Percentiles rank a stretch among this genome's conserved stretches.
phyloP scores from a whole-genome alignment of 2,888 invertebrate species.

The Argyra leucocephala region DNA sequence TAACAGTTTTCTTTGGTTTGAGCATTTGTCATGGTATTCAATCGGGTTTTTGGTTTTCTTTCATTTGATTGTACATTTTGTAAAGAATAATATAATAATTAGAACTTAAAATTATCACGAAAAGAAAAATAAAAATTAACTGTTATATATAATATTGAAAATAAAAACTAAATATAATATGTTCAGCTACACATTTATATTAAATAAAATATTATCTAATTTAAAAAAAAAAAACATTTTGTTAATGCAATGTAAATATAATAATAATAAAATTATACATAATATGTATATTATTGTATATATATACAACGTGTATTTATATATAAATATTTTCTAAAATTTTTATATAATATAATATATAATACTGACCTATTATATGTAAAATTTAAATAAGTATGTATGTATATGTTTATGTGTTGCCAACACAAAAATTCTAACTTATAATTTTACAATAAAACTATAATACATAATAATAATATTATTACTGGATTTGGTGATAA shows the following conservation, averaged over 20 bases:
- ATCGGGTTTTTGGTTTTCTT: too few relatives aligned
- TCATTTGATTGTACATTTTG: too few relatives aligned
- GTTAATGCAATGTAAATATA: not conserved
- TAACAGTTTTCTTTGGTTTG: too few relatives aligned
- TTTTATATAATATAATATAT: too few relatives aligned
- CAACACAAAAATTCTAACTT: not conserved
- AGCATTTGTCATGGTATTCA: too few relatives aligned
- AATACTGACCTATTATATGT: too few relatives aligned
- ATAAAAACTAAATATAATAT: too few relatives aligned
- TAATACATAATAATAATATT: not conserved
- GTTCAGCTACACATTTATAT: not conserved
- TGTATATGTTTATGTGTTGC: not conserved
- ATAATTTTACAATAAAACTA: conserved; percentile 1
- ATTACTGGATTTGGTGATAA: not conserved
- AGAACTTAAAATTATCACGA: not conserved
- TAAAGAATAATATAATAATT: too few relatives aligned
- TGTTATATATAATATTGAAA: not conserved
- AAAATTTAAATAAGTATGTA: not conserved
- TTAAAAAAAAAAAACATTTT: too few relatives aligned
- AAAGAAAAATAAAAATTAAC: too few relatives aligned
- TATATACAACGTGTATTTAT: not conserved
- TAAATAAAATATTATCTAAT: not conserved
- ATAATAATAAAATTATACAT: not conserved
- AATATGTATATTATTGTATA: not conserved
- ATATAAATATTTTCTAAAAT: not conserved